A percentile compares a stretch with the other conserved stretches of the same genome.
These are phyloP conservation scores for Hermaeophaga mercurialis DNA, from an alignment of 2,888 invertebrate species.

Conservation along the genomic window DNA sequence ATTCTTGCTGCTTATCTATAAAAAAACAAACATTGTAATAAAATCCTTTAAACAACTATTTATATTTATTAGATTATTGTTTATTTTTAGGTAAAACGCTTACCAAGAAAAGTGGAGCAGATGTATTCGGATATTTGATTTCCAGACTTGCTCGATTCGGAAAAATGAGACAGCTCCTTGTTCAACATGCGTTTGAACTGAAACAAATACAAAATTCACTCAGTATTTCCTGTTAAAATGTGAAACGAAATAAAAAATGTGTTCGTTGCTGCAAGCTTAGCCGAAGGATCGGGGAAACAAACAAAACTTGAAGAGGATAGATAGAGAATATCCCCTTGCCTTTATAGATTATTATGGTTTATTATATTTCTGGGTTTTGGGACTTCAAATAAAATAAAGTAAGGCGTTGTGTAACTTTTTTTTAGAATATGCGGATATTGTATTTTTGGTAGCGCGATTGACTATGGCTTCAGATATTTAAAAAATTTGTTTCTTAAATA, in stretches of 20 bases:
- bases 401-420: too few relatives aligned
- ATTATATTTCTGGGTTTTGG: constrained; percentile 8
- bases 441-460: too few relatives aligned
- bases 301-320: not conserved
- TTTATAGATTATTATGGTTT: constrained; percentile 2
- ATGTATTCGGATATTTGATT: constrained; percentile 99
- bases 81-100: constrained; percentile 57
- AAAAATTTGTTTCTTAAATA: too few relatives aligned
- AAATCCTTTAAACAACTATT: not conserved
- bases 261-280: not conserved
- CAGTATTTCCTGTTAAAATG: not conserved
- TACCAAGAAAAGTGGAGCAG: constrained; percentile 98
- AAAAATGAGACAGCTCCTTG: constrained; percentile 98
- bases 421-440: too few relatives aligned
- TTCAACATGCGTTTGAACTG: constrained; percentile 99
- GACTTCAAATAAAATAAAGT: constrained; percentile 18
- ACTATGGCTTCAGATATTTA: too few relatives aligned
- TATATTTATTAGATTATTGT: not conserved
- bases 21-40: constrained; percentile 21
- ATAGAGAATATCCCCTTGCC: constrained; percentile 4
- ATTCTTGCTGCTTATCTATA: constrained; percentile 94
- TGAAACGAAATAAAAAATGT: not conserved
- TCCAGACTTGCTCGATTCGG: constrained; percentile 98
- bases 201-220: constrained; percentile 54
- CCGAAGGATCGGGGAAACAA: not conserved